Conservation (phyloP, 2,888 invertebrate species). For the Drepana falcataria region DNA sequence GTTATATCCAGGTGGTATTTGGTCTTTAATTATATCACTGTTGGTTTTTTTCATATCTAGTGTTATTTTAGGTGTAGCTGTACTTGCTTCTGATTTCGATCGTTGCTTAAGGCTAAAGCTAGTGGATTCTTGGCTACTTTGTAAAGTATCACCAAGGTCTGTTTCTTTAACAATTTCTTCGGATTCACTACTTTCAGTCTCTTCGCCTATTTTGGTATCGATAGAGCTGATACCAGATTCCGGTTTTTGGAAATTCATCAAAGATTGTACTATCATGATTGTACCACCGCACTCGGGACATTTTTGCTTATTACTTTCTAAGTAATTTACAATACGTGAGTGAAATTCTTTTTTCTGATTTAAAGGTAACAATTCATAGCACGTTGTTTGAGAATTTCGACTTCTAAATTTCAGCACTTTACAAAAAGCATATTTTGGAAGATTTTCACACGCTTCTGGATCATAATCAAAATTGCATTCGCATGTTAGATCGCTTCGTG, state of each 20-base stretch:
- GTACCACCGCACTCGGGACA: slow-evolving; percentile 72
- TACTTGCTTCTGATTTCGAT: neutral
- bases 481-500: slow-evolving; percentile 36
- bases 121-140: neutral
- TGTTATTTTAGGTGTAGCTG: neutral
- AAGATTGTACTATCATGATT: slow-evolving; percentile 52
- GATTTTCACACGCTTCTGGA: slow-evolving; percentile 39
- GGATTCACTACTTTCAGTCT: neutral
- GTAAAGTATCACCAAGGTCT: neutral
- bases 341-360: slow-evolving; percentile 79
- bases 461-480: slow-evolving; percentile 62
- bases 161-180: neutral
- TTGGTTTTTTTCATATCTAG: slow-evolving; percentile 8
- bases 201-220: neutral
- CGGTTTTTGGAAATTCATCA: slow-evolving; percentile 22
- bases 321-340: slow-evolving; percentile 64
- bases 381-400: slow-evolving; percentile 65
- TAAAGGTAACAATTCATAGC: slow-evolving; percentile 74
- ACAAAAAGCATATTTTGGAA: slow-evolving; percentile 78
- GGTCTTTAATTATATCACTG: slow-evolving; percentile 9
- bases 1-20: slow-evolving; percentile 1
- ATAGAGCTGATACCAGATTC: neutral
- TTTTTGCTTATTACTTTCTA: slow-evolving; percentile 69
- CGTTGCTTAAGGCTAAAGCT: too few relatives aligned
- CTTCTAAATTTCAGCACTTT: slow-evolving; percentile 77